Base-by-base conservation (phyloP, 2,797 vertebrate species). In the Malacoraja senta region DNA sequence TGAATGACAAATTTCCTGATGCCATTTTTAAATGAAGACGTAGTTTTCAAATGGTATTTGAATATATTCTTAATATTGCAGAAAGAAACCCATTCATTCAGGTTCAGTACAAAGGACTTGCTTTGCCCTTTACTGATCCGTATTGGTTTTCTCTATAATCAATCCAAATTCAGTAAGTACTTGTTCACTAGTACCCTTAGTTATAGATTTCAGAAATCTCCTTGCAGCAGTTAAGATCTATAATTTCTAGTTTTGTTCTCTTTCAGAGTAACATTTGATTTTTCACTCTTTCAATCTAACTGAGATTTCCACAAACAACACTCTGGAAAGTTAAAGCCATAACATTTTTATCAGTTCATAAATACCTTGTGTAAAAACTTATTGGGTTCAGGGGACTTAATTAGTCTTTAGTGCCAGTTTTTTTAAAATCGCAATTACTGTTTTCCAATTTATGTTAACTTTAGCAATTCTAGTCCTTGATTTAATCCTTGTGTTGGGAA, bases 131-230 rank as follows among this genome's bases (percentile, higher is more conserved):
- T 86, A 63, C 12, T 63, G n/a, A 86, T 63, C 1, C 53, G n/a
- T 86, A 1, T 86, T 63, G 58, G 79, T 21, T 81, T 81, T 44
- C 80, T 81, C 80, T 53, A 6, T 53, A 80, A 80, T 38, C 32
- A 24, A 38, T 19, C 38, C 79, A 44, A 21, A 38, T 80, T 38
- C 44, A 38, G 19, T 53, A 81, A 61, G 83, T 86, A 58, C 26
- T 63, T 29, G 29, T 13, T 63, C 83, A 63, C 15, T 86, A 53
- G 58, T 86, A 32, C 35, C 61, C 24, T 88, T 65, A 32, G 32
- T 88, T 88, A 65, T 32, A 88, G 29, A 65, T 88, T 88, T 19
- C n/a, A 88, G n/a, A 65, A 88, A 88, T 17, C n/a, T 88, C 1
- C 6, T n/a, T 63, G 63, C 29, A 88, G 65, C 0, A 35, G 61